A percentile compares a stretch with the other conserved stretches of the same genome.
These are phyloP conservation scores for Chelon auratus DNA, from an alignment of 2,797 vertebrate genomes.

Conservation along the genomic window DNA sequence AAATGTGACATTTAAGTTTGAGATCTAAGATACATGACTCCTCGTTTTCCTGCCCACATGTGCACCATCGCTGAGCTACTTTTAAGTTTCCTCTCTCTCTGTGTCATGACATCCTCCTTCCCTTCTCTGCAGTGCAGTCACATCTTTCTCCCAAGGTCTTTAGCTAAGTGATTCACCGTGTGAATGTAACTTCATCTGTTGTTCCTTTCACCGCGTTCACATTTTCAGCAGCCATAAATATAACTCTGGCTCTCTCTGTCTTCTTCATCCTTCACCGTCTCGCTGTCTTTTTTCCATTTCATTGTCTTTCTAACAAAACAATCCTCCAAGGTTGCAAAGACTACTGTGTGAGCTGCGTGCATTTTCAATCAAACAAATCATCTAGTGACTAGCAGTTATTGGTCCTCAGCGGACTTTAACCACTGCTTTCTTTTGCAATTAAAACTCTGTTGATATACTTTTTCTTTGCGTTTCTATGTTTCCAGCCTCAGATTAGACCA, in stretches of 20 bases:
- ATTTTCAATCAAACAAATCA: constrained; percentile 3
- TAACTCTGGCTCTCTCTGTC: not conserved
- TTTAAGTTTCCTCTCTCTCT: not conserved
- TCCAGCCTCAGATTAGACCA: too few relatives aligned
- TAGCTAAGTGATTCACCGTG: constrained; percentile 13
- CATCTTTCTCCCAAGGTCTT: constrained; percentile 20
- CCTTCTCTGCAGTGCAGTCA: constrained; percentile 1
- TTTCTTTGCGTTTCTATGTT: too few relatives aligned
- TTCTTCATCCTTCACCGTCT: not conserved
- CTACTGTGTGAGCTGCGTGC: not conserved
- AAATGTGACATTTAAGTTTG: constrained; percentile 27
- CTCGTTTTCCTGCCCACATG: constrained; percentile 16
- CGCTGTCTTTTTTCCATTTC: not conserved
- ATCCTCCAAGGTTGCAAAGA: not conserved
- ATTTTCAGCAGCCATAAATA: constrained; percentile 12
- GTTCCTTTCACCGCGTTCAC: constrained; percentile 11
- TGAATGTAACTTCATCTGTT: constrained; percentile 5
- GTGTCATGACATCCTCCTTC: constrained; percentile 7
- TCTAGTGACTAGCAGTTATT: not conserved
- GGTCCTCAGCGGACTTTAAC: too few relatives aligned
- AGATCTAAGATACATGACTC: not conserved
- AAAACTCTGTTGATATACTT: not conserved
- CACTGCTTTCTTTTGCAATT: not conserved
- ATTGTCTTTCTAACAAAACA: not conserved
- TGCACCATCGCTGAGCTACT: not conserved